phyloP scores from a whole-genome alignment of 2,797 vertebrate genomes.

The Oryzias dopingdopingensis region DNA sequence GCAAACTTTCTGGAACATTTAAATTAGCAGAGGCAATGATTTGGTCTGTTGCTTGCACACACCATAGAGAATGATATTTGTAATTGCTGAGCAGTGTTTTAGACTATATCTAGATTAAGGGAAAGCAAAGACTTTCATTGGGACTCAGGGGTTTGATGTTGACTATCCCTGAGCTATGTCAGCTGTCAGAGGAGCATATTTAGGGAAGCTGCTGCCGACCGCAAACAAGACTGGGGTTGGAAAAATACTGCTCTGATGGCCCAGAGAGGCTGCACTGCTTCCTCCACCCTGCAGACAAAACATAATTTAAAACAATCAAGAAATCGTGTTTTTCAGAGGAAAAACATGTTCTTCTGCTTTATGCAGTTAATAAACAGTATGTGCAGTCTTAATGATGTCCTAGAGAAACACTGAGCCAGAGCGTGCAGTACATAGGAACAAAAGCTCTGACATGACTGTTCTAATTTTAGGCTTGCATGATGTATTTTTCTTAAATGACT shows the following conservation, averaged over 20 bases:
- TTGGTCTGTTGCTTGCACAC: conserved; percentile 25
- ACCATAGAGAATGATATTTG: conserved; percentile 21
- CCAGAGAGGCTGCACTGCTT: conserved; percentile 29
- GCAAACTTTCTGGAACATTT: conserved; percentile 15
- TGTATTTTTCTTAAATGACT: conserved; percentile 9
- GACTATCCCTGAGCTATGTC: conserved; percentile 50
- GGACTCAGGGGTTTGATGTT: conserved; percentile 37
- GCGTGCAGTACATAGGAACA: conserved; percentile 16
- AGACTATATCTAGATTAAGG: conserved; percentile 66
- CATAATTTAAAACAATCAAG: conserved; percentile 36
- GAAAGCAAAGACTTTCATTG: conserved; percentile 42
- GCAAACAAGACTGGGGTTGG: conserved; percentile 39
- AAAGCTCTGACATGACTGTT: conserved; percentile 15
- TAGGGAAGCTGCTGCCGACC: conserved; percentile 42
- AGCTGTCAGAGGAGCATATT: conserved; percentile 53
- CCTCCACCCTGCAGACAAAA: conserved; percentile 21
- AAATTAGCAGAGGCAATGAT: conserved; percentile 22
- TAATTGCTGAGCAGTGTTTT: conserved; percentile 36
- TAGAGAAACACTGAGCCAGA: conserved; percentile 19
- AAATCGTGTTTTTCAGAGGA: conserved; percentile 43
- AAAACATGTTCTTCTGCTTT: conserved; percentile 21
- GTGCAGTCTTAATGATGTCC: conserved; percentile 24
- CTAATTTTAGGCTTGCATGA: conserved; percentile 9
- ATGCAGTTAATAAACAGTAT: conserved; percentile 26
- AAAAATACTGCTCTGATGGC: conserved; percentile 34